Evolutionary conservation across 2,113 vertebrate species (phyloP), one percentile per base, ranked within the genome.

Genomic region (Pungitius pungitius): DNA sequence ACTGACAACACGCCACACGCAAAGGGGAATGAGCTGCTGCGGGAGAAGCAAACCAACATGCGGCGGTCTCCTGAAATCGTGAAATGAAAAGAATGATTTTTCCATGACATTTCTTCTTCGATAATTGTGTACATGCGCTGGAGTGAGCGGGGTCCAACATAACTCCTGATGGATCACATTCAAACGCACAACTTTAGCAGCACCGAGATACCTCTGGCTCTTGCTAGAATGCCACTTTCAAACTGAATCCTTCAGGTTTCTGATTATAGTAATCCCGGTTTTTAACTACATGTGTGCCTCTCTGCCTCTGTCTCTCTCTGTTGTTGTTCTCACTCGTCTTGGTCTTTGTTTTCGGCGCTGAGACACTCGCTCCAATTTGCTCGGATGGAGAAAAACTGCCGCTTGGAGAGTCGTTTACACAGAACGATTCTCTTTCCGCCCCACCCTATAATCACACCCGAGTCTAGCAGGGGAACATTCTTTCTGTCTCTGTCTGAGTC

Each of bases 391-490:
- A 69, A 75, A 75, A 84, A 82, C 69, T 71, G 76, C 80, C 63
- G 81, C 24, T 58, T 56, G 52, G 15, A 63, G 60, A 54, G 73
- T 64, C 30, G 56, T 69, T 80, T 72, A 79, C 27, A 80, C 71
- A 78, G 78, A 88, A 86, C 83, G 37, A 70, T 40, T 80, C 40
- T 69, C 62, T 35, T 61, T 81, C 81, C 79, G 75, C 75, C 73
- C 65, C 85, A 80, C 66, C 80, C 77, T 85, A 2, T 77, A 78
- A 80, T 88, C 85, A 85, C 84, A 69, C 84, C 78, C 62, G 75
- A 73, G 39, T 67, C 77, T 72, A 73, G 81, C 55, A 56, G 79
- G 76, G 67, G 83, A 85, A 88, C n/a, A 81, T 70, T 63, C 70
- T 75, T 39, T 74, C 22, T 55, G 63, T 33, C 67, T 54, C 58